Evolutionary conservation across 1,140 invertebrate genomes (phyloP), one percentile per base, ranked within the genome.

Genomic region (Drosophila hydei): DNA sequence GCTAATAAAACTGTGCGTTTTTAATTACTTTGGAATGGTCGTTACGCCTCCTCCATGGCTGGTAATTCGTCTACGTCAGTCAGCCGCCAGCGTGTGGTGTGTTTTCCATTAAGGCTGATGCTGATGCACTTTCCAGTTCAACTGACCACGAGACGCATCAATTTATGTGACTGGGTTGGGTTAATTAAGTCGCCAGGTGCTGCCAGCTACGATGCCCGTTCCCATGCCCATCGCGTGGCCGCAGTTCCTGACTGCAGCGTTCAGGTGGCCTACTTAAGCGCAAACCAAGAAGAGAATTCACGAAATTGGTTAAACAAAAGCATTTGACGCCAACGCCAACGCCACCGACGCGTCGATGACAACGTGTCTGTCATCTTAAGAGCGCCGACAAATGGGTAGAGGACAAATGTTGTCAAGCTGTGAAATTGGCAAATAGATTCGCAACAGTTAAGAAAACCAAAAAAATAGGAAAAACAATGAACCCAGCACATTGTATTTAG

Each of bases 1-100:
- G 25, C 40, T 43, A 72, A 72, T 65, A 72, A 65, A 72, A 72
- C 36, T 65, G 52, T 59, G 27, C 45, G 38, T 54, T 79, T 83
- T 80, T 80, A 84, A 84, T 87, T 87, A 70, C 73, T 33, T 56
- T 33, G 42, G 67, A 63, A 38, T 75, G 76, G 40, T 42, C 47
- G 73, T 50, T 47, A 76, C 81, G 81, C 80, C 80, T 61, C 54
- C 61, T 55, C 19, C 60, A 45, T 43, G 16, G 52, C 18, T 60
- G 62, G 77, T 75, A 87, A 85, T 85, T 85, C 83, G 67, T 85
- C 81, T 87, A 80, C 81, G 81, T 85, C 81, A 78, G 73, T 38
- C 54, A 21, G 48, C 19, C 77, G 47, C 18, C 25, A 30, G 43
- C 60, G 25, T 50, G 54, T 55, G 45, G 14, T 18, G 14, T 16